Evolutionary conservation across 2,888 invertebrate genomes (phyloP), one percentile per base, ranked within the genome.

Genomic region (Drosophila testacea): DNA sequence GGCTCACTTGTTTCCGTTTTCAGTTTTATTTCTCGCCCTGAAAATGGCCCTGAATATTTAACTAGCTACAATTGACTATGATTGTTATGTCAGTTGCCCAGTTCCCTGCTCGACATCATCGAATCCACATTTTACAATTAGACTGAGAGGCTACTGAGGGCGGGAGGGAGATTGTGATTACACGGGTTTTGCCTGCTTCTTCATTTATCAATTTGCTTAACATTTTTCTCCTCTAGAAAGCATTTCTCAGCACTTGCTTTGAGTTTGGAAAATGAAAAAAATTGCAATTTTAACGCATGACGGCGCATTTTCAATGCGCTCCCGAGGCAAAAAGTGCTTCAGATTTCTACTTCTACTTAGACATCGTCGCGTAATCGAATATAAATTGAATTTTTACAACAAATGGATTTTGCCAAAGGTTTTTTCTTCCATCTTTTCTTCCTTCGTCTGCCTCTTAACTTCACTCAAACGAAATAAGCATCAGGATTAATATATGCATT

Each of bases 241-340:
- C 55, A 32, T 38, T 39, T 51, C 11, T 41, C 41, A 47, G 60
- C 65, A 48, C 44, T 66, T 44, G 48, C 72, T 74, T 69, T 69
- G 61, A 61, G 60, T 34, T 47, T 4, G 6, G 22, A 30, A 46
- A 46, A 44, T 1, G 16, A 16, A 57, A 76, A 75, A 86, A 83
- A 89, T 87, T 87, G 79, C 89, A 89, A 85, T 89, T 85, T 89
- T 87, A 83, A 85, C 87, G 85, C 87, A 89, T 85, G 88, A 85
- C 74, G 65, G 67, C 73, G 75, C 89, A 81, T 73, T 87, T 73
- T 89, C 84, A 87, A 89, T 83, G 69, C 69, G 77, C 69, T 83
- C 51, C 73, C 48, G 59, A 63, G 73, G 73, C 68, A 79, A 62
- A 48, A 47, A 48, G 73, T 68, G 61, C 73, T 67, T 69, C 50